Evolutionary conservation across 2,797 vertebrate species (phyloP).

Genomic region (Telmatherina bonti): DNA sequence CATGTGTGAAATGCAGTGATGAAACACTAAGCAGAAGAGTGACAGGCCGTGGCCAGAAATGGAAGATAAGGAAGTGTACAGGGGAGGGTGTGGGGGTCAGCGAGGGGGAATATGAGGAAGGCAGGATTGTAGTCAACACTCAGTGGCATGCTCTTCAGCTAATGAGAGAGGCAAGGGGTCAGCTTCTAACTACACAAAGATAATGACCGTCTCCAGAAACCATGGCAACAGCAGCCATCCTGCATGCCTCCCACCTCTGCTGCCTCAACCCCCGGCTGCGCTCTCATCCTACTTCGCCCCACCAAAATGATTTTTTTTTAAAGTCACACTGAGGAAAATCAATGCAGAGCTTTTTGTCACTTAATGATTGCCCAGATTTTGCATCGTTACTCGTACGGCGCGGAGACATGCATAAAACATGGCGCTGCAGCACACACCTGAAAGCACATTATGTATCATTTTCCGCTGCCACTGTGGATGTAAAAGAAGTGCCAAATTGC

Average conservation of each 20-base stretch:
- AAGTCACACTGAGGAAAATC: slow-evolving; percentile 60
- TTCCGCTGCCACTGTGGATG: slow-evolving; percentile 62
- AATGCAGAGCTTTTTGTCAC: slow-evolving; percentile 69
- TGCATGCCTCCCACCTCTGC: slow-evolving; percentile 36
- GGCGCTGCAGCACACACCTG: slow-evolving; percentile 58
- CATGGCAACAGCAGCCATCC: slow-evolving; percentile 83
- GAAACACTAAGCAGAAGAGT: slow-evolving; percentile 51
- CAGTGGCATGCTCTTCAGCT: slow-evolving; percentile 81
- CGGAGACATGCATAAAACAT: slow-evolving; percentile 75
- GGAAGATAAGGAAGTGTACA: slow-evolving; percentile 30
- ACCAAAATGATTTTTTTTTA: slow-evolving; percentile 54
- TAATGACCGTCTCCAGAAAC: slow-evolving; percentile 83
- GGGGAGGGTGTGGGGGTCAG: slow-evolving; percentile 26
- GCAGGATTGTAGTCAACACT: slow-evolving; percentile 76
- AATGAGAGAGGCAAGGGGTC: slow-evolving; percentile 84
- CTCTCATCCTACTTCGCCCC: slow-evolving; percentile 50
- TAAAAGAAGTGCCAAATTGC: slow-evolving; percentile 67
- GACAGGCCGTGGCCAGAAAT: slow-evolving; percentile 56
- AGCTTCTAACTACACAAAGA: slow-evolving; percentile 81
- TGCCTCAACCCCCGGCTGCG: slow-evolving; percentile 29
- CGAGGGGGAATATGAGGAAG: slow-evolving; percentile 52
- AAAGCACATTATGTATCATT: slow-evolving; percentile 78
- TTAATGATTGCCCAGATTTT: slow-evolving; percentile 64
- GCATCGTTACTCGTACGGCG: slow-evolving; percentile 42
- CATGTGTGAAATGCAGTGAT: slow-evolving; percentile 43